phyloP scores from a whole-genome alignment of 2,113 vertebrate species.

The Falco punctatus region DNA sequence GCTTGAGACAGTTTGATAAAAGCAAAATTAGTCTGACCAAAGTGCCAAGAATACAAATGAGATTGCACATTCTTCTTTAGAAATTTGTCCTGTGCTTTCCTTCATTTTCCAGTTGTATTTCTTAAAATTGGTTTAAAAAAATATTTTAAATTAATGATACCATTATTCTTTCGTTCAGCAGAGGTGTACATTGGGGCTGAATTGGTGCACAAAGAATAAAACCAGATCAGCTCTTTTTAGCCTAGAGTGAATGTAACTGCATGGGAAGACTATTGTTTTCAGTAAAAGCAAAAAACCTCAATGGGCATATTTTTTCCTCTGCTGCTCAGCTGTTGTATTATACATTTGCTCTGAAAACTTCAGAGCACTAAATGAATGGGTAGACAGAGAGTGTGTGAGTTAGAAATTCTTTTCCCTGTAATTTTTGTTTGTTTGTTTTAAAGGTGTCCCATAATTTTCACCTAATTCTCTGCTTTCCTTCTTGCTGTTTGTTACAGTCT shows the following conservation, averaged over 20 bases:
- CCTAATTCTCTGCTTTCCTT: neutral
- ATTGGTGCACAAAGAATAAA: neutral
- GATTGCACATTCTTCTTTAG: neutral
- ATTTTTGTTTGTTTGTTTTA: neutral
- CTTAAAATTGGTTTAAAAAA: neutral
- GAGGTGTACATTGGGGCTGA: neutral
- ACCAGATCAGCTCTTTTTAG: neutral
- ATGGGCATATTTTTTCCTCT: neutral
- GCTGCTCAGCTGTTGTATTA: neutral
- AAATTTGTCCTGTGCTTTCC: neutral
- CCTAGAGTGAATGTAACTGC: neutral
- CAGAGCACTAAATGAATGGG: neutral
- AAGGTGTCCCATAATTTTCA: neutral
- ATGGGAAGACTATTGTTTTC: neutral
- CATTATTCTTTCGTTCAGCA: neutral
- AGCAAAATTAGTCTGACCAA: slow-evolving; percentile 20
- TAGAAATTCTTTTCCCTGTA: neutral
- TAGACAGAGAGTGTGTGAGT: neutral
- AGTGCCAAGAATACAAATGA: slow-evolving; percentile 7
- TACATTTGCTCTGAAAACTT: neutral
- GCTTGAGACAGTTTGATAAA: slow-evolving; percentile 75
- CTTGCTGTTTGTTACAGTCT: neutral
- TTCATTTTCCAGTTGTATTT: slow-evolving; percentile 24
- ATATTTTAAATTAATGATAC: neutral
- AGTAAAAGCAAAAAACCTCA: neutral